Conservation (phyloP, 2,888 invertebrate genomes). For the Digitonthophagus gazella region DNA sequence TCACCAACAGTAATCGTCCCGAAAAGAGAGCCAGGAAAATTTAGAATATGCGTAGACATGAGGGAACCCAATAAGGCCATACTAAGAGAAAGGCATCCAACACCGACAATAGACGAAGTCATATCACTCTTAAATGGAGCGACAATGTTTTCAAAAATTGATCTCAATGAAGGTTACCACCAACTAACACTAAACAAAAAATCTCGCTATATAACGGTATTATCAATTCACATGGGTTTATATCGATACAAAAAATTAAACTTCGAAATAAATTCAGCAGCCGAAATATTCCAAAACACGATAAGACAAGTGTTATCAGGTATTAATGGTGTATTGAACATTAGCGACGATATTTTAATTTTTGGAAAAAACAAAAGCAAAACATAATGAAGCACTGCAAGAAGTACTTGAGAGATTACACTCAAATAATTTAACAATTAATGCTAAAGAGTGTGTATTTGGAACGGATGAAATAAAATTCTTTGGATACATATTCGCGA, state of each 20-base stretch:
- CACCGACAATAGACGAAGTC: constrained; percentile 28
- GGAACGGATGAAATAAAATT: constrained; percentile 34
- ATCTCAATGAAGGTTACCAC: constrained; percentile 42
- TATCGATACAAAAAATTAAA: constrained; percentile 45
- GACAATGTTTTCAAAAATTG: neutral
- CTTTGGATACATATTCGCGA: constrained; percentile 38
- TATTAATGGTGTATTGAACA: constrained; percentile 42
- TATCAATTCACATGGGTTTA: constrained; percentile 43
- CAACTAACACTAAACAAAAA: constrained; percentile 42
- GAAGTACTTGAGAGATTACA: constrained; percentile 35
- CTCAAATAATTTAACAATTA: constrained; percentile 35
- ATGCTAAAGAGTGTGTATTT: constrained; percentile 41
- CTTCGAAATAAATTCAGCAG: constrained; percentile 46
- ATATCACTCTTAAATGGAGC: constrained; percentile 4
- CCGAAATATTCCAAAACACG: constrained; percentile 48
- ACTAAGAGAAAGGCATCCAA: constrained; percentile 29
- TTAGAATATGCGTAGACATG: constrained; percentile 33
- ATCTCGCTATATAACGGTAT: constrained; percentile 43
- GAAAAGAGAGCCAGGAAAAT: constrained; percentile 25
- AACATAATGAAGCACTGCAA: constrained; percentile 39
- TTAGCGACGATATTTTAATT: constrained; percentile 46
- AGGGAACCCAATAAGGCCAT: constrained; percentile 33
- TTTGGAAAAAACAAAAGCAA: constrained; percentile 35
- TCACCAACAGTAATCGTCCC: constrained; percentile 34
- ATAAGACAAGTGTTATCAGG: constrained; percentile 41